Evolutionary conservation across 2,797 vertebrate species (phyloP), one percentile per base, ranked within the genome.

Genomic region (Triplophysa bombifrons): DNA sequence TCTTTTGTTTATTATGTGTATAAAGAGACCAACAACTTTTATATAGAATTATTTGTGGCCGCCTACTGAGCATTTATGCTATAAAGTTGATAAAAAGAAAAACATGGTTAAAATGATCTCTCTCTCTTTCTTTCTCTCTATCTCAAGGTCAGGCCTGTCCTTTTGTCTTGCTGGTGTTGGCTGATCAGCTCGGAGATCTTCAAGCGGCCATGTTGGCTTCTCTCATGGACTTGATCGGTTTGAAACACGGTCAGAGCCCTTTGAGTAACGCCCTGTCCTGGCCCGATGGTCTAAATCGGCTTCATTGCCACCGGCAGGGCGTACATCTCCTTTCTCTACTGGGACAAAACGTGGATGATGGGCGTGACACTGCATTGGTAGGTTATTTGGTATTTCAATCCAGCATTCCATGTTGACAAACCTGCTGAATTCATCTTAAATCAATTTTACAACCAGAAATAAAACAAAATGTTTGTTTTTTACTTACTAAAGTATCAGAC

Each of bases 221-320:
- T 72, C 85, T 96, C 84, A 92, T 98, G 87, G 91, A 91, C 64
- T 80, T 88, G 88, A 88, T 94, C 71, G 93, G 95, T 84, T 93
- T 90, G 82, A 88, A 80, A 71, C 90, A 79, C 75, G 88, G 92
- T 9, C 89, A 90, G 58, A 68, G 80, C 14, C 88, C 91, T 8
- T 53, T 88, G 48, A 58, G 76, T 38, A 77, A 68, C 16, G 84
- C 89, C 51, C 84, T 96, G 78, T 89, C 91, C 81, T 94, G 93
- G 94, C 85, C 91, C 0, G 88, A 96, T 10, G 94, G 92, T 0
- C 84, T 95, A 61, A 85, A 90, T 53, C 92, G 95, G 69, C 81
- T 97, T 74, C 92, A 94, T 69, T 88, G 87, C 27, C 87, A 95
- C 60, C 90, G 92, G 58, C 80, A 88, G 80, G 91, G 95, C 68